Percentiles rank a stretch among this genome's conserved stretches.
Conservation (phyloP, 2,113 vertebrate genomes). For the Nestor notabilis region DNA sequence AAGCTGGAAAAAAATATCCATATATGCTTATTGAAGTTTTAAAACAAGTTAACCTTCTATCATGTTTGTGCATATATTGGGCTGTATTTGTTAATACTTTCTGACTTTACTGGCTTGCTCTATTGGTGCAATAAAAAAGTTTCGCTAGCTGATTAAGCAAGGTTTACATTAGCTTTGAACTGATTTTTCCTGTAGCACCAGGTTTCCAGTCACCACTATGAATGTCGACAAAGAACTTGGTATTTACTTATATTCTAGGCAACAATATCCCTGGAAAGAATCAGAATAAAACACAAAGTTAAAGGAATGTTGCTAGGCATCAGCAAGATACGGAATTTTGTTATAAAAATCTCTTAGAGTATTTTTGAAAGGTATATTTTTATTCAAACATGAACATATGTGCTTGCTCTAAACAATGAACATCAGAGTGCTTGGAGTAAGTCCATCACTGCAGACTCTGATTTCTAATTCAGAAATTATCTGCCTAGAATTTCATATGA, state of each 20-base stretch:
- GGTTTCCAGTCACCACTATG: not conserved
- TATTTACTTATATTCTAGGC: not conserved
- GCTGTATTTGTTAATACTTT: not conserved
- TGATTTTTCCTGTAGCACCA: not conserved
- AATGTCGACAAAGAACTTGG: not conserved
- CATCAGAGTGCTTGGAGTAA: not conserved
- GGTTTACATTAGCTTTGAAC: not conserved
- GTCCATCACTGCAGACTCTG: not conserved
- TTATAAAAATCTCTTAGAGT: not conserved
- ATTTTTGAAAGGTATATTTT: not conserved
- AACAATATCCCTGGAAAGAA: not conserved
- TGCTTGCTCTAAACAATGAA: not conserved
- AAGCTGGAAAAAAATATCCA: not conserved
- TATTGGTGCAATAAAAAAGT: not conserved
- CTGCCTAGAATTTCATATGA: not conserved
- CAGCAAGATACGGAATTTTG: not conserved
- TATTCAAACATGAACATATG: not conserved
- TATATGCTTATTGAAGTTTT: not conserved
- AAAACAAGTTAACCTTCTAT: not conserved
- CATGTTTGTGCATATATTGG: not conserved
- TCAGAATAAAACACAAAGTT: not conserved
- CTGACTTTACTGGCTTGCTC: not conserved
- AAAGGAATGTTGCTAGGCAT: not conserved
- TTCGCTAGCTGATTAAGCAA: not conserved
- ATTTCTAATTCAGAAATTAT: constrained; percentile 8